A percentile compares a stretch with the other conserved stretches of the same genome.
phyloP scores from a whole-genome alignment of 2,113 vertebrate species.

The Diadophis punctatus region DNA sequence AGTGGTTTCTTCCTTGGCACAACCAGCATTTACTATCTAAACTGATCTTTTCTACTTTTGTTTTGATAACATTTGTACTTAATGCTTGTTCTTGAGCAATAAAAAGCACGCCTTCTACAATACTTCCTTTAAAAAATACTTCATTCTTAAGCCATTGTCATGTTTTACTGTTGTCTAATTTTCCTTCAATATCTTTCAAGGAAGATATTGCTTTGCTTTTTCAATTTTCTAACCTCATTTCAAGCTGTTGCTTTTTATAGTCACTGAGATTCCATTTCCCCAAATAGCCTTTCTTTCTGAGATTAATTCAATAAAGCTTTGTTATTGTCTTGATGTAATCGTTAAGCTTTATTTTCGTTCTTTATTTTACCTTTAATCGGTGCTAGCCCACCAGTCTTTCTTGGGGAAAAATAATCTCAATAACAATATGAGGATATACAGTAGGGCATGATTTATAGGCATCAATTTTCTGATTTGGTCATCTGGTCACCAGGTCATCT shows the following conservation, averaged over 20 bases:
- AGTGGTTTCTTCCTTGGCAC: neutral
- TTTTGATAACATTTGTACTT: neutral
- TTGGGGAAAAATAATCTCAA: neutral
- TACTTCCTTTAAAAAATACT: neutral
- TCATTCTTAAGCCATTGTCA: neutral
- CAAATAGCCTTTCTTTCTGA: neutral
- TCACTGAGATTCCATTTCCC: neutral
- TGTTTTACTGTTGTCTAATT: neutral
- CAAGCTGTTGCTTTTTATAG: neutral
- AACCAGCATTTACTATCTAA: neutral
- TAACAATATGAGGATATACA: neutral
- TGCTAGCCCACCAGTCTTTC: neutral
- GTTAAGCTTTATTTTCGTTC: neutral
- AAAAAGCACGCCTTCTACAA: neutral
- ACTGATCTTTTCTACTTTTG: neutral
- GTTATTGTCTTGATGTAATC: neutral
- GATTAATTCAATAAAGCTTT: neutral
- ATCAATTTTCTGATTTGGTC: neutral
- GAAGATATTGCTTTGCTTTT: neutral
- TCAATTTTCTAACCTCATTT: neutral
- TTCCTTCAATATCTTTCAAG: neutral
- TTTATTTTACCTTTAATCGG: neutral
- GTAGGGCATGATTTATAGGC: neutral
- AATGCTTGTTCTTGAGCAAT: neutral
- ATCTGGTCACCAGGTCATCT: too few relatives aligned